A percentile compares a stretch with the other conserved stretches of the same genome.
Conservation (phyloP, 2,113 vertebrate genomes). For the Pithys albifrons region DNA sequence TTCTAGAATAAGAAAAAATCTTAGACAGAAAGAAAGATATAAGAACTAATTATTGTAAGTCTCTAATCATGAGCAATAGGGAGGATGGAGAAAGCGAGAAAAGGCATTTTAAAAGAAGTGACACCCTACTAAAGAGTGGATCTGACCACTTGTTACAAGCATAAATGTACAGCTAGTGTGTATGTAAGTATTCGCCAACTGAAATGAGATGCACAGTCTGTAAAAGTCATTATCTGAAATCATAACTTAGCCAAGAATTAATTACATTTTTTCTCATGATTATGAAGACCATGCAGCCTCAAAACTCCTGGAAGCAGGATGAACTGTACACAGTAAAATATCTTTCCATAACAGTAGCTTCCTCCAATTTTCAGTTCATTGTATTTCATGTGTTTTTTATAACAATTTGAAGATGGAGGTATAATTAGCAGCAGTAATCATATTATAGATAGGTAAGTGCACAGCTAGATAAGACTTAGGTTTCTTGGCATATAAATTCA, state of each 20-base stretch:
- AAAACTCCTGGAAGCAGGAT: not conserved
- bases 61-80: not conserved
- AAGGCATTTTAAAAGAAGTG: not conserved
- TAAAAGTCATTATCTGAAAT: not conserved
- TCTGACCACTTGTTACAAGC: not conserved
- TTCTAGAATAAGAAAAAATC: not conserved
- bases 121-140: not conserved
- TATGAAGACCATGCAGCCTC: not conserved
- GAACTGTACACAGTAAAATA: not conserved
- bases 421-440: not conserved
- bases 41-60: not conserved
- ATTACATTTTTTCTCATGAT: not conserved
- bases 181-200: not conserved
- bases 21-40: not conserved
- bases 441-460: not conserved
- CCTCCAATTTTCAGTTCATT: not conserved
- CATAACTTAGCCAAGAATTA: not conserved
- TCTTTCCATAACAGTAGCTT: not conserved
- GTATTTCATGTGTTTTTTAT: not conserved
- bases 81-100: not conserved
- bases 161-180: not conserved
- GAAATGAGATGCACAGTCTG: not conserved
- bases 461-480: not conserved
- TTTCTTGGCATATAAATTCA: not conserved
- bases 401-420: not conserved